Evolutionary conservation across 2,797 vertebrate species (phyloP).

Genomic region (Gallirallus australis): DNA sequence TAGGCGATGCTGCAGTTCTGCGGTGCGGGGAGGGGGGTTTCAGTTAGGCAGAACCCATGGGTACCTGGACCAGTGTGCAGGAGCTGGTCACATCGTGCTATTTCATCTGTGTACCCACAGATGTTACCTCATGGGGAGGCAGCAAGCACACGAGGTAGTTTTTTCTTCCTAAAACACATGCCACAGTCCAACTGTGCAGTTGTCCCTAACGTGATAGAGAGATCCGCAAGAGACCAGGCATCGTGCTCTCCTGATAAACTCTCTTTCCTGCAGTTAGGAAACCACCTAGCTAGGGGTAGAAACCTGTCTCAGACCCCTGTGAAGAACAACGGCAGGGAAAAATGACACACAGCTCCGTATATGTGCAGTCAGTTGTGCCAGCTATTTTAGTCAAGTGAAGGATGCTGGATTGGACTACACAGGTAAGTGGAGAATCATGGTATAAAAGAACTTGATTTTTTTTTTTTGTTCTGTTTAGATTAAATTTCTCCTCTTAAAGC

Average conservation of each 20-base stretch:
- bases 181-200: background rate
- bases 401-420: background rate
- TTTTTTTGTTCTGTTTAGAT: background rate
- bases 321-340: background rate
- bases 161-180: background rate
- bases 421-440: background rate
- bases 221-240: background rate
- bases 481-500: background rate
- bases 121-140: background rate
- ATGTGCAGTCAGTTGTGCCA: background rate
- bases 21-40: conserved; percentile 53
- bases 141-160: background rate
- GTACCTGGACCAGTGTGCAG: background rate
- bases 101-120: background rate
- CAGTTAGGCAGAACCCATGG: background rate
- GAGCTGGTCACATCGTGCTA: background rate
- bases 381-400: background rate
- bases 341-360: background rate
- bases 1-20: conserved; percentile 53
- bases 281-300: background rate
- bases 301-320: background rate
- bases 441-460: background rate
- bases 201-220: too few relatives aligned
- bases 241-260: background rate
- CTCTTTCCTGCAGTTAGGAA: background rate